These are phyloP conservation scores for Lasioglossum morio DNA, from an alignment of 2,888 invertebrate species.

Conservation along the genomic window DNA sequence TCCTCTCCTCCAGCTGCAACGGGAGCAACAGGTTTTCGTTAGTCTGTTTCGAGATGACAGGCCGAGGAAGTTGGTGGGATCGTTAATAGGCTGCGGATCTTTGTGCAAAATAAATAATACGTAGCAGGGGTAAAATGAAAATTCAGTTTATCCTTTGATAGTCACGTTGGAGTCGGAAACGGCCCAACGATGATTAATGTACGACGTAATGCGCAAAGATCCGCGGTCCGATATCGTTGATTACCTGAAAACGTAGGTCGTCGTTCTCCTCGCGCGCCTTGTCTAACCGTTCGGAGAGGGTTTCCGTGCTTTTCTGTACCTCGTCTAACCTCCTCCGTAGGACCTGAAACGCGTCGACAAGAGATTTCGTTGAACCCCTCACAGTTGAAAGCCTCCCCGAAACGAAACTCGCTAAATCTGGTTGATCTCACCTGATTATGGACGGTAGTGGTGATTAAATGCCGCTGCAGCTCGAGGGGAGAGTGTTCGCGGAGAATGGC, in stretches of 20 bases:
- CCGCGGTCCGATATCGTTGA: neutral
- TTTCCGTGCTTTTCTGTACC: conserved; percentile 88
- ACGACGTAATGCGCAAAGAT: too few relatives aligned
- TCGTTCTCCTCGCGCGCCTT: conserved; percentile 92
- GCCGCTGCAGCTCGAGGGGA: conserved; percentile 93
- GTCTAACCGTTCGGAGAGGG: conserved; percentile 89
- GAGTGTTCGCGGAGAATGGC: conserved; percentile 94
- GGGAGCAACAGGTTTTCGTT: neutral
- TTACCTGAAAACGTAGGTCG: conserved; percentile 92
- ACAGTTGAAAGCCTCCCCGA: too few relatives aligned
- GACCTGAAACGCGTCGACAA: conserved; percentile 86
- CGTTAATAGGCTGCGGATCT: too few relatives aligned
- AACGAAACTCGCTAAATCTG: neutral
- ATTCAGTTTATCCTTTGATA: too few relatives aligned
- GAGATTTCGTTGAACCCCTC: neutral
- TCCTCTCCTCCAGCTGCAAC: conserved; percentile 91
- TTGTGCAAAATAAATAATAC: too few relatives aligned
- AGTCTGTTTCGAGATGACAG: neutral
- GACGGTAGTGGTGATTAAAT: conserved; percentile 92
- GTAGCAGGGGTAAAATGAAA: too few relatives aligned
- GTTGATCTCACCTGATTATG: conserved; percentile 90
- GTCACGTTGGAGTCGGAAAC: too few relatives aligned
- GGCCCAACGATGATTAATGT: too few relatives aligned
- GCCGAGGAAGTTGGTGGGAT: too few relatives aligned
- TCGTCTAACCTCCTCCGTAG: conserved; percentile 90